These are phyloP conservation scores for Valencia hispanica DNA, from an alignment of 2,797 vertebrate species.

Conservation along the genomic window DNA sequence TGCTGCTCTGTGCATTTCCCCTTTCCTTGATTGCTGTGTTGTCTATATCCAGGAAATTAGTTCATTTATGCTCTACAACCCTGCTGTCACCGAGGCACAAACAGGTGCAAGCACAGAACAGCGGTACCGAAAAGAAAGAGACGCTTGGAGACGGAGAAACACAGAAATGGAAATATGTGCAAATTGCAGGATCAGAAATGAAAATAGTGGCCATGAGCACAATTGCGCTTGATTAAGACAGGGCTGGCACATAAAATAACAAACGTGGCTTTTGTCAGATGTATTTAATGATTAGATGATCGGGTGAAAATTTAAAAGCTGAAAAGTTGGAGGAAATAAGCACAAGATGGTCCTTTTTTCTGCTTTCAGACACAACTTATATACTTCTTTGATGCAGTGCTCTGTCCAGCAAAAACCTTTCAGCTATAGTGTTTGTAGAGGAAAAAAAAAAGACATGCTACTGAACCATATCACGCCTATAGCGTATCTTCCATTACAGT, in stretches of 20 bases:
- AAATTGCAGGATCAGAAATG: slow-evolving; percentile 33
- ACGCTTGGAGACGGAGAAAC: slow-evolving; percentile 35
- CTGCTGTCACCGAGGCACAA: slow-evolving; percentile 67
- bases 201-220: slow-evolving; percentile 30
- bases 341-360: neutral
- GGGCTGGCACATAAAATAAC: slow-evolving; percentile 14
- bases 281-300: slow-evolving; percentile 22
- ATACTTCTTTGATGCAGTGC: slow-evolving; percentile 12
- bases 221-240: slow-evolving; percentile 52
- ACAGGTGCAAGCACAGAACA: slow-evolving; percentile 78
- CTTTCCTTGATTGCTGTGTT: slow-evolving; percentile 83
- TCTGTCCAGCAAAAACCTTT: slow-evolving; percentile 29
- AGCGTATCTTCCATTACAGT: slow-evolving; percentile 20
- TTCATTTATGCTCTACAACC: slow-evolving; percentile 81
- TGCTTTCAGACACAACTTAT: neutral
- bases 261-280: slow-evolving; percentile 14
- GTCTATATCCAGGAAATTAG: slow-evolving; percentile 82
- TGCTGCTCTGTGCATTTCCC: slow-evolving; percentile 73
- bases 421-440: slow-evolving; percentile 21
- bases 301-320: slow-evolving; percentile 2
- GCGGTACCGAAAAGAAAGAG: slow-evolving; percentile 37
- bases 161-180: slow-evolving; percentile 41
- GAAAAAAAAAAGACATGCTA: slow-evolving; percentile 36
- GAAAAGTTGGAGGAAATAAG: slow-evolving; percentile 8
- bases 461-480: slow-evolving; percentile 23